Base-by-base conservation (phyloP, 92 coral and sea anemone species). In the Epizoanthus fatuus region DNA sequence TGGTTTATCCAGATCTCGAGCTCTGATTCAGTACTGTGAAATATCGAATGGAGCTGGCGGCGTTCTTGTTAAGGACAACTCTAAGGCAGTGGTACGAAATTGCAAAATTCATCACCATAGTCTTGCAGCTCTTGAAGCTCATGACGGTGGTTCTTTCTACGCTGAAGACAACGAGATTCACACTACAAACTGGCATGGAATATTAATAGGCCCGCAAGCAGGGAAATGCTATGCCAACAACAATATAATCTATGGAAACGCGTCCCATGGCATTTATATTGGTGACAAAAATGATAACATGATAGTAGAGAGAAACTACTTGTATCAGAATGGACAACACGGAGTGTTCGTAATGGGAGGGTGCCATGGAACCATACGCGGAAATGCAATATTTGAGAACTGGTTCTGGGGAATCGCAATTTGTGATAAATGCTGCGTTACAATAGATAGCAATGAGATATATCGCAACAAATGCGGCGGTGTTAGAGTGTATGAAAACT, bases 341-440 rank as follows among this genome's bases (percentile, higher is more conserved):
- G 83, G 83, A 14, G 25, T 78, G 5, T 5, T 15, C 1, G 20
- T 78, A 1, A 3, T 0, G 0, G 3, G 9, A 6, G 11, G 14
- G 3, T 60, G 54, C 6, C 12, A 10, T 8, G 55, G 54, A 19
- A 42, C 59, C 12, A 25, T 63, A 37, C n/a, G n/a, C 35, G 11
- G 4, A 14, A 78, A 78, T 25, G 39, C 17, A 38, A 38, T 78
- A 39, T 78, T 58, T 42, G 82, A 57, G 35, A 77, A 77, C 69
- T 59, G 83, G 69, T 78, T 78, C 25, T 78, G 83, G 83, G 83
- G 83, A 63, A 57, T 78, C 25, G 2, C 2, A 17, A 20, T 78
- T 4, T 14, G n/a, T n/a, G 15, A 0, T 0, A 12, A 12, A 72
- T 51, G 42, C 1, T 10, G 62, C 11, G 78, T 13, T 20, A 19